A percentile compares a stretch with the other conserved stretches of the same genome.
These are phyloP conservation scores for Lophius americanus DNA, from an alignment of 2,797 vertebrate genomes.

Conservation along the genomic window DNA sequence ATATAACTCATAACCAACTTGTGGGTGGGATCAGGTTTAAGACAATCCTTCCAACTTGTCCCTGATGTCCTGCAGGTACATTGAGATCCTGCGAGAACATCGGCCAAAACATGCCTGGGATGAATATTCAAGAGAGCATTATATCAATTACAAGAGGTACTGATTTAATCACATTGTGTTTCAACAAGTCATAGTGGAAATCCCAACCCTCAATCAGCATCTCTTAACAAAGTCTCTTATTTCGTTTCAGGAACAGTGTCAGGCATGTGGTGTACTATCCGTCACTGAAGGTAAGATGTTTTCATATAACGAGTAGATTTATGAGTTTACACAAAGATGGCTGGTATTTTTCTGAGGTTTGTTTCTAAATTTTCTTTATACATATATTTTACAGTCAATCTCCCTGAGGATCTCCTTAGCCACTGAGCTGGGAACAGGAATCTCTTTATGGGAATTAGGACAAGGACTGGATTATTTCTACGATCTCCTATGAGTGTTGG, in stretches of 20 bases:
- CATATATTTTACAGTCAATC: constrained; percentile 85
- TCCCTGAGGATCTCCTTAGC: constrained; percentile 90
- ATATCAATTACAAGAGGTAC: constrained; percentile 93
- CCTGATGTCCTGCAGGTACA: constrained; percentile 83
- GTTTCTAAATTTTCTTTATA: background rate
- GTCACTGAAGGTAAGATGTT: constrained; percentile 87
- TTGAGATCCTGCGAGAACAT: constrained; percentile 91
- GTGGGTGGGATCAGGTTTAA: too few species aligned
- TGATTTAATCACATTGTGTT: background rate
- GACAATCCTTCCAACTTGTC: background rate
- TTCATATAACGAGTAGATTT: background rate
- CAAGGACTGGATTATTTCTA: constrained; percentile 99
- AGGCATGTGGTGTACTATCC: constrained; percentile 94
- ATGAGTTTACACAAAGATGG: background rate
- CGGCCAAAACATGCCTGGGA: constrained; percentile 92
- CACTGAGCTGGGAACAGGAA: constrained; percentile 90
- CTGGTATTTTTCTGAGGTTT: background rate
- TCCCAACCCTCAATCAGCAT: background rate
- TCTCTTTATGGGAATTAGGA: constrained; percentile 97
- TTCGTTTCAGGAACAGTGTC: constrained; percentile 84
- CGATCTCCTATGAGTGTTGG: constrained; percentile 87
- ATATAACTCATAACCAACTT: too few species aligned
- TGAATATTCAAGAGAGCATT: constrained; percentile 89
- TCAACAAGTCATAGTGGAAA: background rate
- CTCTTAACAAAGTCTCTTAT: constrained; percentile 19